These are phyloP conservation scores for Sphaeridia pumilis DNA, from an alignment of 2,888 invertebrate genomes.

Conservation along the genomic window DNA sequence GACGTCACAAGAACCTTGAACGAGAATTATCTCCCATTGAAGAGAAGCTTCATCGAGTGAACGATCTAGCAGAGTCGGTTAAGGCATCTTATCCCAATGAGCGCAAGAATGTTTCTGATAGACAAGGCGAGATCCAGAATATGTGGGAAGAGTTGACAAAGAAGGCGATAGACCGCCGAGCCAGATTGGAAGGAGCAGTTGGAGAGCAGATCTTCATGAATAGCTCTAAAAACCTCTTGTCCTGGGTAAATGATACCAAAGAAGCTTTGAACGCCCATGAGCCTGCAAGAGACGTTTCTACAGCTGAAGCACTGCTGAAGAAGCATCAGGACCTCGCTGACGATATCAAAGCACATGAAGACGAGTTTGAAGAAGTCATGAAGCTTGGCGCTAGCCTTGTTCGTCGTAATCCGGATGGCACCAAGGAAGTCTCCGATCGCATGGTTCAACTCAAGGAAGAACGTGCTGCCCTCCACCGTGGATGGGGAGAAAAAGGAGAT, in stretches of 20 bases:
- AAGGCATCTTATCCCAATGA: slow-evolving; percentile 87
- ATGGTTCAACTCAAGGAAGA: slow-evolving; percentile 61
- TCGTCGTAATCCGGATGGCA: slow-evolving; percentile 52
- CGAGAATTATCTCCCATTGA: slow-evolving; percentile 86
- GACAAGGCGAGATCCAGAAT: slow-evolving; percentile 71
- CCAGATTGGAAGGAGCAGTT: slow-evolving; percentile 81
- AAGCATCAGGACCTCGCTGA: slow-evolving; percentile 81
- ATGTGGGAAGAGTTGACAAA: slow-evolving; percentile 76
- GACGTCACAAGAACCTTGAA: slow-evolving; percentile 84
- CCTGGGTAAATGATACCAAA: slow-evolving; percentile 69
- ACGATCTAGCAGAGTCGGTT: slow-evolving; percentile 75
- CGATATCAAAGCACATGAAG: slow-evolving; percentile 78
- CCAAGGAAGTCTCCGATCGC: slow-evolving; percentile 58
- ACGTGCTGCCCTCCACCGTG: slow-evolving; percentile 59
- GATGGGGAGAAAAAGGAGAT: slow-evolving; percentile 75
- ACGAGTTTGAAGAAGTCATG: slow-evolving; percentile 46
- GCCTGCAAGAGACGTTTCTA: slow-evolving; percentile 74
- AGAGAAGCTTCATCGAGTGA: slow-evolving; percentile 76
- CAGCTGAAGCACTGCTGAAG: slow-evolving; percentile 79
- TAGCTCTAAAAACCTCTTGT: slow-evolving; percentile 63
- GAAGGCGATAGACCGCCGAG: slow-evolving; percentile 71
- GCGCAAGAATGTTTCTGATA: slow-evolving; percentile 65
- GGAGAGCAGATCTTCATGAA: slow-evolving; percentile 88
- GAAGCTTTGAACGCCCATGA: slow-evolving; percentile 67
- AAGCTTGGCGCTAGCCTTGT: slow-evolving; percentile 23